Conservation (phyloP, 2,113 vertebrate species). For the Carettochelys insculpta region DNA sequence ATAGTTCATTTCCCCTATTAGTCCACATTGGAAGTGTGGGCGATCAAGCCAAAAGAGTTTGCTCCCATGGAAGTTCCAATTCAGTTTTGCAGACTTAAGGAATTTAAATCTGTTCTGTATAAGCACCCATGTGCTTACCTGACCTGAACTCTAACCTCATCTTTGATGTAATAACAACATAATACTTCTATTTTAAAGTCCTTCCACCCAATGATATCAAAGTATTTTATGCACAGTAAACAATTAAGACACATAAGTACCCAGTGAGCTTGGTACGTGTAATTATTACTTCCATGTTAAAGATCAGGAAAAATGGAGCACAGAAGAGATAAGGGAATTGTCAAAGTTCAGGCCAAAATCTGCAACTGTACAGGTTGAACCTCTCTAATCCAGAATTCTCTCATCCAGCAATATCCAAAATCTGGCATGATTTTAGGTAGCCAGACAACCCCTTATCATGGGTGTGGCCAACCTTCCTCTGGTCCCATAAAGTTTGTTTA, state of each 20-base stretch:
- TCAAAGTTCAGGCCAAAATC: not conserved
- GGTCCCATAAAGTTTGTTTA: too few relatives aligned
- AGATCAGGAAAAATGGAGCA: not conserved
- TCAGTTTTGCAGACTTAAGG: not conserved
- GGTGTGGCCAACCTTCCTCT: too few relatives aligned
- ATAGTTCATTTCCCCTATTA: not conserved
- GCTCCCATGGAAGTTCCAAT: not conserved
- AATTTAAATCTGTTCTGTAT: not conserved
- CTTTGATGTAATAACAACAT: not conserved
- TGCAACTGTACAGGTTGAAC: too few relatives aligned
- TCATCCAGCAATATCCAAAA: too few relatives aligned
- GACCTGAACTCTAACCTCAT: not conserved
- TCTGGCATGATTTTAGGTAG: too few relatives aligned
- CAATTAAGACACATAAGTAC: not conserved
- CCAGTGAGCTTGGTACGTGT: not conserved
- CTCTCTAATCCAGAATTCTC: too few relatives aligned
- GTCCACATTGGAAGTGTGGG: not conserved
- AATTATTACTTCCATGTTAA: not conserved
- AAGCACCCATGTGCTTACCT: not conserved
- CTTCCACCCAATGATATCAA: not conserved
- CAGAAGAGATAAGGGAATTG: not conserved
- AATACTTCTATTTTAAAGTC: not conserved
- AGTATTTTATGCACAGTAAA: not conserved
- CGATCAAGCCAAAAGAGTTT: not conserved
- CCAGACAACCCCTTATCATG: too few relatives aligned